Base-by-base conservation (phyloP, 2,888 invertebrate genomes). In the Amphipyra tragopoginis region DNA sequence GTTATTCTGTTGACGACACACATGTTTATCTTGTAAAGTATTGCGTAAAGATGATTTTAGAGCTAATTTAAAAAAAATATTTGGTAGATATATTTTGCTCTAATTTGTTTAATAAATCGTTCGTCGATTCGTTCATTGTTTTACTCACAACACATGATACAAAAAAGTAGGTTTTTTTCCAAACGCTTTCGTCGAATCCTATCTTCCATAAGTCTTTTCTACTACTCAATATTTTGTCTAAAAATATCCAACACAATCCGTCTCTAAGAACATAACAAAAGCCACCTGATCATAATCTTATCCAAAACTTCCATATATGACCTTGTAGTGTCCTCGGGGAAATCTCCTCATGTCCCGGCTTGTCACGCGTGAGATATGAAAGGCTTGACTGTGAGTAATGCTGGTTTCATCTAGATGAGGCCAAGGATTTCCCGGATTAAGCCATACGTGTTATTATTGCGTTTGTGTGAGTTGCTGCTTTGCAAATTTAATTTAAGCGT, bases 261-360 rank as follows among this genome's bases (percentile, higher is more conserved):
- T 45, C 65, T 52, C n/a, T 33, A 39, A 15, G 10, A 54, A 21
- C 10, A 54, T n/a, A 61, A 61, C 33, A 39, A 56, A 68, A 53
- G 52, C 48, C 59, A 75, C 56, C 76, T 73, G 79, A 79, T 75
- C 68, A 68, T 71, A 79, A 71, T 76, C 76, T 79, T 60, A 53
- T 36, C 47, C 53, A 54, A 55, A 70, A 64, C 56, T 70, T 75
- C 59, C 55, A 72, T 72, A 63, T 66, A 75, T 81, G 83, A 80
- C 83, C 81, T 79, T 81, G 77, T 66, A 63, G 59, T 70, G 69
- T 77, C 85, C 83, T 60, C n/a, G 21, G 86, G 86, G 86, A 85
- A 85, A 85, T 84, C 77, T 84, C 63, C 52, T 64, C 69, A 73
- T 76, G 84, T 82, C 82, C 68, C 71, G 61, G 44, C 51, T 55